phyloP scores from a whole-genome alignment of 2,797 vertebrate genomes.

The Poliocrania exsul region DNA sequence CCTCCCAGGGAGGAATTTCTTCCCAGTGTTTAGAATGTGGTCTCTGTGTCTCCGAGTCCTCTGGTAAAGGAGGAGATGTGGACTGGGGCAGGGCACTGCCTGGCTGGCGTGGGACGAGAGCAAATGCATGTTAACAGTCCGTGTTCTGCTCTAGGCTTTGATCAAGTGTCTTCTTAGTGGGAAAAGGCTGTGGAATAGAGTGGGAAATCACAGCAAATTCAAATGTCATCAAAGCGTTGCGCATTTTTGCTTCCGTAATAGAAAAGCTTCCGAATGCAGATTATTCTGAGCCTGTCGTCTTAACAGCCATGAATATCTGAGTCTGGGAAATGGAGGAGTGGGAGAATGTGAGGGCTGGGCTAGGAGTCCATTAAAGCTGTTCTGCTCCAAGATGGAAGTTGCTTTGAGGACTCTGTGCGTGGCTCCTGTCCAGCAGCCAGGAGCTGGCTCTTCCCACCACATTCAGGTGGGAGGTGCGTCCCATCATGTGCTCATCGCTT shows the following conservation, averaged over 20 bases:
- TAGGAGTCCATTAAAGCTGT: background rate
- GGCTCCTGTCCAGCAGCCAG: accelerated
- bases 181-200: background rate
- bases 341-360: background rate
- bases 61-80: background rate
- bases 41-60: background rate
- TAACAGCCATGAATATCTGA: background rate
- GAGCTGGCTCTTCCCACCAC: too few species aligned
- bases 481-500: accelerated
- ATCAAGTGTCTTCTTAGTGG: background rate
- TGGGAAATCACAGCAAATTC: background rate
- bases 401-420: accelerated
- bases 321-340: background rate
- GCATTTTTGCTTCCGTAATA: background rate
- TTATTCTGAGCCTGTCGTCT: background rate
- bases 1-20: background rate
- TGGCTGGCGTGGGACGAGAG: background rate
- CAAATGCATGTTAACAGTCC: background rate
- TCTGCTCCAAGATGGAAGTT: background rate
- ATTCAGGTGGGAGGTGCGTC: accelerated
- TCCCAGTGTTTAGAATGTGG: background rate
- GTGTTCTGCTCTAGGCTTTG: background rate
- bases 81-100: background rate
- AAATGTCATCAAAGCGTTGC: background rate
- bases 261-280: background rate